Conservation (phyloP, 2,113 vertebrate species). For the Alethe diademata region DNA sequence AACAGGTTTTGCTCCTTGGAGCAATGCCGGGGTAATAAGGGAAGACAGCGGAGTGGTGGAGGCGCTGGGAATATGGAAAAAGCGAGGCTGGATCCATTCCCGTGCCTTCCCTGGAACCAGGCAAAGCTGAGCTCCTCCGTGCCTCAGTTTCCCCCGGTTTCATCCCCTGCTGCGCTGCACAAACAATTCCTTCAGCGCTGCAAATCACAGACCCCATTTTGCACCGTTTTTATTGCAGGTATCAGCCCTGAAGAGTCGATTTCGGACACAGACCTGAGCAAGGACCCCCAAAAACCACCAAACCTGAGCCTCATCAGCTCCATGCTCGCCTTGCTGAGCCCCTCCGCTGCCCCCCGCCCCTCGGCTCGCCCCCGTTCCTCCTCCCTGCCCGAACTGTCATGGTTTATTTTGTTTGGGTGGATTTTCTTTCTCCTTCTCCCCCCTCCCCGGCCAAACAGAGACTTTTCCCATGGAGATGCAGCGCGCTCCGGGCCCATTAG, state of each 20-base stretch:
- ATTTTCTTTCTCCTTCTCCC: conserved; percentile 8
- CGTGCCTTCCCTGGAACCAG: rapidly evolving
- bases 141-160: neutral
- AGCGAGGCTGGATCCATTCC: neutral
- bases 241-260: rapidly evolving
- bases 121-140: neutral
- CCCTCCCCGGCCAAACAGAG: conserved; percentile 34
- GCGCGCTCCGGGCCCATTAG: conserved; percentile 67
- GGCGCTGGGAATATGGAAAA: neutral
- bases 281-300: neutral
- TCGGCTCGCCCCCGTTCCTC: neutral
- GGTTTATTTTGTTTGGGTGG: conserved; percentile 61
- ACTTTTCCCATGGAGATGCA: conserved; percentile 74
- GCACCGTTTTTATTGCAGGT: rapidly evolving
- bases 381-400: conserved; percentile 31
- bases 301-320: neutral
- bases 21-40: neutral
- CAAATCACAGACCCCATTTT: rapidly evolving
- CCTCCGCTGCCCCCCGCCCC: neutral
- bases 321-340: neutral
- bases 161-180: rapidly evolving
- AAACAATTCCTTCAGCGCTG: rapidly evolving
- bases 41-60: too few species aligned
- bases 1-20: neutral
- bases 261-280: neutral